Percentiles rank a stretch among this genome's conserved stretches.
Evolutionary conservation across 1,140 invertebrate genomes (phyloP).

Genomic region (Pachypeltis micranthus): DNA sequence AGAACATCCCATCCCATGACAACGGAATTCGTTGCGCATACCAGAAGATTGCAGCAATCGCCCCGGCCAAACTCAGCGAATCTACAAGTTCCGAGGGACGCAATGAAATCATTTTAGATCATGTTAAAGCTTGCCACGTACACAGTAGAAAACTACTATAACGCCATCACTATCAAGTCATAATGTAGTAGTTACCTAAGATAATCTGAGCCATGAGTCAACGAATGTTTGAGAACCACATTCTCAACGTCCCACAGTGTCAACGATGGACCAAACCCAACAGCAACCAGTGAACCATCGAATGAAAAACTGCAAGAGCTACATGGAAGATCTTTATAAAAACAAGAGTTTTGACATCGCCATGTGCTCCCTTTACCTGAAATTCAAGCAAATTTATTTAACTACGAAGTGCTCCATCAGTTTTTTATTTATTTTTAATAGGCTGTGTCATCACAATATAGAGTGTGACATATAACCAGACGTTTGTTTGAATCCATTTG

Average conservation of each 20-base stretch:
- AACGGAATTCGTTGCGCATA: slow-evolving; percentile 42
- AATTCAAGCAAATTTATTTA: slow-evolving; percentile 30
- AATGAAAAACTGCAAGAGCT: slow-evolving; percentile 51
- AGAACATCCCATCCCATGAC: slow-evolving; percentile 61
- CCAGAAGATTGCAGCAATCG: slow-evolving; percentile 49
- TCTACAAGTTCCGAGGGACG: no score
- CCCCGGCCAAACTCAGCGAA: slow-evolving; percentile 51
- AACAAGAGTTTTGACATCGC: slow-evolving; percentile 51
- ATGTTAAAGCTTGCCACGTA: no score
- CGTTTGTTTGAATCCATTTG: no score
- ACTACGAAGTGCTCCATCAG: no score
- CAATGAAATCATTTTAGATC: slow-evolving; percentile 8
- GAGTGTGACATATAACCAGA: no score
- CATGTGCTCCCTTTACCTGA: slow-evolving; percentile 43
- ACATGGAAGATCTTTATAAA: slow-evolving; percentile 46
- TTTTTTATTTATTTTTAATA: no score
- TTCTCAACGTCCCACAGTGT: slow-evolving; percentile 49
- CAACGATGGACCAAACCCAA: slow-evolving; percentile 52
- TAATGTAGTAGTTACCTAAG: neutral
- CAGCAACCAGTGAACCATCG: slow-evolving; percentile 64
- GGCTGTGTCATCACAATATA: no score
- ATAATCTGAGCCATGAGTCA: slow-evolving; percentile 16
- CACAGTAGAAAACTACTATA: no score
- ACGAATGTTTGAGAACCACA: slow-evolving; percentile 24
- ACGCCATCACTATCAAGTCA: neutral